Evolutionary conservation across 2,113 vertebrate genomes (phyloP).

Genomic region (Corydoras maculifer): DNA sequence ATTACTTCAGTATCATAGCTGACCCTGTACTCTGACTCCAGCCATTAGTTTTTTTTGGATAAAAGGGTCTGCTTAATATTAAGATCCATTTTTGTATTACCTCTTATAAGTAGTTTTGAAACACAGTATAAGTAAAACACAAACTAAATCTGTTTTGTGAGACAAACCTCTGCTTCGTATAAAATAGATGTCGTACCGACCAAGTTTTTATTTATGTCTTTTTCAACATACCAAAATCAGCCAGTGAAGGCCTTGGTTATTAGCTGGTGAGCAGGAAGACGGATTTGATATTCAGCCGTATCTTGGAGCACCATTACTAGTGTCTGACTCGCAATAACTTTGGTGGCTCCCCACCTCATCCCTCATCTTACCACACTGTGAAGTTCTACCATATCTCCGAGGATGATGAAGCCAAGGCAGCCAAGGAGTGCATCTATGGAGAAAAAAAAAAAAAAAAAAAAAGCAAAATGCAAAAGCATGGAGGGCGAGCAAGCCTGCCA

Average conservation of each 20-base stretch:
- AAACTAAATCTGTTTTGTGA: background rate
- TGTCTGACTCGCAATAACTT: constrained; percentile 29
- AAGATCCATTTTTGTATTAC: background rate
- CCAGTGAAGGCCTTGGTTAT: background rate
- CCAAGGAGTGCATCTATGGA: constrained; percentile 38
- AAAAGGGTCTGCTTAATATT: too few relatives aligned
- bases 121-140: background rate
- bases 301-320: constrained; percentile 25
- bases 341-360: constrained; percentile 40
- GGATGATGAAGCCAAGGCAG: constrained; percentile 33
- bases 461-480: background rate
- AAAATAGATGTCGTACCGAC: background rate
- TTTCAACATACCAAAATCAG: background rate
- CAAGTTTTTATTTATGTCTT: background rate
- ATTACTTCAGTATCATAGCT: too few relatives aligned
- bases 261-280: background rate
- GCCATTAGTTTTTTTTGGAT: too few relatives aligned
- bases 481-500: too few relatives aligned
- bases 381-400: constrained; percentile 63
- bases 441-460: background rate
- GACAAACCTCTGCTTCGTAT: background rate
- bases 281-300: background rate
- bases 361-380: constrained; percentile 64
- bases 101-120: background rate
- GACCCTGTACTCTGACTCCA: too few relatives aligned